Base-by-base conservation (phyloP, 1,140 invertebrate genomes). In the Heliconius himera region DNA sequence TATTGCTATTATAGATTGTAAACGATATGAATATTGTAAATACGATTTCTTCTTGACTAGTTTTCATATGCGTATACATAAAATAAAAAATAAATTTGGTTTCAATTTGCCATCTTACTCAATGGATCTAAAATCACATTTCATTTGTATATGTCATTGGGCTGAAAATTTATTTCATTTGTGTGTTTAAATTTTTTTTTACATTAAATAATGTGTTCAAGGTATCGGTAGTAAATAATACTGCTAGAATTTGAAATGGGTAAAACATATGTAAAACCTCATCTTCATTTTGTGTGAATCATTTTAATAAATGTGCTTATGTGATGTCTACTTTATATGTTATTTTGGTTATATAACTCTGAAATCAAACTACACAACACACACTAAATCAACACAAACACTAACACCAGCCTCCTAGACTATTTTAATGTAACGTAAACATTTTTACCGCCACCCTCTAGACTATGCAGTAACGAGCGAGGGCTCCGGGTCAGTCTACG, bases 401-500 rank as follows among this genome's bases (percentile, higher is more conserved):
- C 54, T 66, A 26, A 66, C 60, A 66, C 3, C 22, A 22, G 56
- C 60, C 26, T 66, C 60, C 26, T 66, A 29, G 22, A 29, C 26
- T 72, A 72, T 41, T 18, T 26, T 38, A 36, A 20, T n/a, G 20
- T 72, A 22, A 36, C 33, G 20, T n/a, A n/a, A 20, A 38, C 18
- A 38, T 38, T 38, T 38, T 8, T 20, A 20, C 36, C 11, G 22
- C 4, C 22, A 29, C 26, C 60, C 60, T 11, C 60, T 56, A 76
- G 75, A 70, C 16, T 81, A 81, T 36, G 89, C 87, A 41, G 88
- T 82, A 8, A 93, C 95, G 41, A 96, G 96, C 76, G 95, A 96
- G 79, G 95, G 95, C 82, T 95, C 95, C 71, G 96, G 96, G 76
- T 97, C 97, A 78, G 96, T 98, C 75, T 98, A 98, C 87, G 97